Conservation (phyloP, 2,888 invertebrate genomes). For the Eudemis profundana region DNA sequence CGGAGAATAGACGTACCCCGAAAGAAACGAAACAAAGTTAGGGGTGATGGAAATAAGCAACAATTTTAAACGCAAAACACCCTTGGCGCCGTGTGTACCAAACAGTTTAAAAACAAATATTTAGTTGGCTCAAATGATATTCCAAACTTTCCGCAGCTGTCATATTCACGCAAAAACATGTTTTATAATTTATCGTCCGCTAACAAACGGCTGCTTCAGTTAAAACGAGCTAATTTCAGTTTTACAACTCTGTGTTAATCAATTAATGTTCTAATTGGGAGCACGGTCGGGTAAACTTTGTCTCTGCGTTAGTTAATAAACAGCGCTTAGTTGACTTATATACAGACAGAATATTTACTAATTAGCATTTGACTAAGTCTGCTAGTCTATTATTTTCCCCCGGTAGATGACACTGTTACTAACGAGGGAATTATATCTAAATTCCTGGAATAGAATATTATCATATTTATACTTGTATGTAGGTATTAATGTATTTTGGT, state of each 20-base stretch:
- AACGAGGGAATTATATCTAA: too few species aligned
- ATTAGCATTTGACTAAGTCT: neutral
- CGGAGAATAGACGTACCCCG: too few species aligned
- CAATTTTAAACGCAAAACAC: neutral
- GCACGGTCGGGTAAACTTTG: conserved; percentile 1
- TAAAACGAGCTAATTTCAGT: conserved; percentile 1
- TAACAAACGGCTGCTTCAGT: neutral
- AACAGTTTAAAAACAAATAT: neutral
- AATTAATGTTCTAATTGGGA: neutral
- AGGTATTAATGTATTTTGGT: too few species aligned
- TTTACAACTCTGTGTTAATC: conserved; percentile 2
- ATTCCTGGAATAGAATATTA: too few species aligned
- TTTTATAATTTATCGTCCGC: neutral
- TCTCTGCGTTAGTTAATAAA: neutral
- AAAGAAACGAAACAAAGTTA: too few species aligned
- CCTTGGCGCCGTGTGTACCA: neutral
- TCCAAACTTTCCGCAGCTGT: neutral
- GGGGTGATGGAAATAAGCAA: too few species aligned
- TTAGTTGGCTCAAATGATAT: neutral
- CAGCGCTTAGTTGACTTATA: neutral
- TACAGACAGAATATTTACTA: neutral
- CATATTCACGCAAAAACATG: neutral
- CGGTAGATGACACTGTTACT: neutral
- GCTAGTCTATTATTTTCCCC: neutral
- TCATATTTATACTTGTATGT: too few species aligned